Conservation (phyloP, 2,113 vertebrate species). For the Ceyx margarethae region DNA sequence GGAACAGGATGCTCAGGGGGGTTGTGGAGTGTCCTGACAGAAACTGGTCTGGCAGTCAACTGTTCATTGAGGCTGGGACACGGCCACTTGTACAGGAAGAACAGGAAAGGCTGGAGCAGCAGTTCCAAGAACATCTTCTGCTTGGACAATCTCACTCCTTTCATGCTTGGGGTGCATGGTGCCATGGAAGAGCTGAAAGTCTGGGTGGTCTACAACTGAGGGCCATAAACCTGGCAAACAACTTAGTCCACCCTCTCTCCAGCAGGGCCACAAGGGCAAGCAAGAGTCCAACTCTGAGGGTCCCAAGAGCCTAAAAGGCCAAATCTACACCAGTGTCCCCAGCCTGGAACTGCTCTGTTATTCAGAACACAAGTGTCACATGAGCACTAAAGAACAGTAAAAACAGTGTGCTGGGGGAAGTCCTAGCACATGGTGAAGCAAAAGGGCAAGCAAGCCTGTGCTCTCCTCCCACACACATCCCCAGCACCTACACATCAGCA, state of each 20-base stretch:
- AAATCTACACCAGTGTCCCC: neutral
- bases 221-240: neutral
- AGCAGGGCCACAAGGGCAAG: neutral
- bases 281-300: neutral
- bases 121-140: neutral
- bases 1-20: too few species aligned
- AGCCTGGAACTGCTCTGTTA: neutral
- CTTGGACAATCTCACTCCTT: neutral
- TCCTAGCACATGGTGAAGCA: neutral
- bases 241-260: neutral
- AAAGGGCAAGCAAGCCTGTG: neutral
- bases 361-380: neutral
- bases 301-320: neutral
- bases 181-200: neutral
- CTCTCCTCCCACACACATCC: neutral
- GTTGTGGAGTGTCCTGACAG: neutral
- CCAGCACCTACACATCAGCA: neutral
- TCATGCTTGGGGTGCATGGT: neutral
- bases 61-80: neutral
- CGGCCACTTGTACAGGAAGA: neutral
- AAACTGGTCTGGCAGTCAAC: neutral
- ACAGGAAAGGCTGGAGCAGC: neutral
- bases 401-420: neutral
- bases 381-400: neutral
- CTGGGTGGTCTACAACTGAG: neutral